A percentile compares a stretch with the other conserved stretches of the same genome.
Conservation (phyloP, 2,113 vertebrate species). For the Entomyzon cyanotis region DNA sequence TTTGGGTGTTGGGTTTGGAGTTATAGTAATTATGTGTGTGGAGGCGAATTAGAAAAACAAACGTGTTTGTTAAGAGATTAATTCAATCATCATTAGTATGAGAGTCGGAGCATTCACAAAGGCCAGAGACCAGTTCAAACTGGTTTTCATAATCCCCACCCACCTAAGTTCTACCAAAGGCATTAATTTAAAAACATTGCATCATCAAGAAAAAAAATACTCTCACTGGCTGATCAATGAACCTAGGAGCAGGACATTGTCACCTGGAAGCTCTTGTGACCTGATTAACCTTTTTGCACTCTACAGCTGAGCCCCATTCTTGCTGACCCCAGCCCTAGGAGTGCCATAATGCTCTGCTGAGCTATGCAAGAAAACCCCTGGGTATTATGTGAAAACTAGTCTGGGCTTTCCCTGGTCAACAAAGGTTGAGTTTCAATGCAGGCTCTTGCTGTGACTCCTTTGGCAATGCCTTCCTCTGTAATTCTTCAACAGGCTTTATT, state of each 20-base stretch:
- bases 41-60: slow-evolving; percentile 67
- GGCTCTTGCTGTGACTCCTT: background rate
- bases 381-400: background rate
- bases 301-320: background rate
- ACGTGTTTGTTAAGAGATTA: slow-evolving; percentile 68
- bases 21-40: slow-evolving; percentile 49
- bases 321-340: background rate
- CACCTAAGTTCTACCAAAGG: slow-evolving; percentile 48
- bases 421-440: background rate
- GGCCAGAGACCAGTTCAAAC: slow-evolving; percentile 41
- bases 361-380: background rate
- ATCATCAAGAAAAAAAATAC: slow-evolving; percentile 25
- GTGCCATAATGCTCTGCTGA: background rate
- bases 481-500: background rate
- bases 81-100: slow-evolving; percentile 53
- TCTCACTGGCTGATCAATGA: slow-evolving; percentile 65
- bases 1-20: slow-evolving; percentile 47
- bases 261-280: slow-evolving; percentile 47
- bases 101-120: slow-evolving; percentile 46
- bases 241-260: background rate
- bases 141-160: slow-evolving; percentile 59
- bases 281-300: slow-evolving; percentile 37
- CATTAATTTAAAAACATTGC: slow-evolving; percentile 51
- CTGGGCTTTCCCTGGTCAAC: background rate
- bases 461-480: background rate